Evolutionary conservation across 2,113 vertebrate species (phyloP).

Genomic region (Crotalus helleri): DNA sequence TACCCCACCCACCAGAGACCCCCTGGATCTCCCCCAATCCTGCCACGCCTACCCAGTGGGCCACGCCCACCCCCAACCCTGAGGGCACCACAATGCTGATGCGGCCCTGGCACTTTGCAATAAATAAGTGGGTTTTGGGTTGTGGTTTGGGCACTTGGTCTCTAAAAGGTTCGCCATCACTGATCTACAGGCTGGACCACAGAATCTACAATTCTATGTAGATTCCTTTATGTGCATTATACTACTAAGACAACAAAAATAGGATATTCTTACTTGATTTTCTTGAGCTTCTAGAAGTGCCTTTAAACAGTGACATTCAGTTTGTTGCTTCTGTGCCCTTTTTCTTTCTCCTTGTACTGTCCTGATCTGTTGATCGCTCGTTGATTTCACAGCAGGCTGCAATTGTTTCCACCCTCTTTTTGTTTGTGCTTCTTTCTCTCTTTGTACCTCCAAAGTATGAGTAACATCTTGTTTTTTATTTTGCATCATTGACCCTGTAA

Average conservation of each 20-base stretch:
- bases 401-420: slow-evolving; percentile 68
- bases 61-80: no score
- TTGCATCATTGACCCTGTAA: slow-evolving; percentile 65
- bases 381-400: slow-evolving; percentile 47
- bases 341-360: slow-evolving; percentile 57
- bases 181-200: background rate
- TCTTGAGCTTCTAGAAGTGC: slow-evolving; percentile 68
- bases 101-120: no score
- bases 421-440: slow-evolving; percentile 47
- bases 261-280: slow-evolving; percentile 68
- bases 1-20: no score
- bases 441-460: slow-evolving; percentile 63
- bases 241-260: background rate
- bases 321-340: slow-evolving; percentile 39
- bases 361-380: slow-evolving; percentile 61
- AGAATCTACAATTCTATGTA: background rate
- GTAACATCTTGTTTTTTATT: slow-evolving; percentile 68
- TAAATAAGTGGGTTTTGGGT: no score
- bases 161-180: no score
- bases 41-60: no score
- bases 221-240: background rate
- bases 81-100: no score
- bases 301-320: slow-evolving; percentile 45
- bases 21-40: no score
- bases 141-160: no score